phyloP scores from a whole-genome alignment of 2,888 invertebrate species.

The Plutella xylostella region DNA sequence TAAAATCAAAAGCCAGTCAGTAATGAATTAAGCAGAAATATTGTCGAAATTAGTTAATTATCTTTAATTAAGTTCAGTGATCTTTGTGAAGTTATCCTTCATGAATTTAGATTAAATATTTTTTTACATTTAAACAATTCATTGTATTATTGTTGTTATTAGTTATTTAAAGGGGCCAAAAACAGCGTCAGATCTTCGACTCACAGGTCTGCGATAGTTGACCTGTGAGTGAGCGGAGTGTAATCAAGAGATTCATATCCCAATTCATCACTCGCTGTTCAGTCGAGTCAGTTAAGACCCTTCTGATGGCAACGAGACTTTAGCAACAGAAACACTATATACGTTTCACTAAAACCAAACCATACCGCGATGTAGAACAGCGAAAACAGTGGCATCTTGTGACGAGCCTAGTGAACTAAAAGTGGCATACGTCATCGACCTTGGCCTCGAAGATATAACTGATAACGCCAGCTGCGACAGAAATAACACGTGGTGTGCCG shows the following conservation, averaged over 20 bases:
- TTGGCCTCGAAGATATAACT: conserved; percentile 24
- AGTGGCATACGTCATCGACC: conserved; percentile 24
- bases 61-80: too few species aligned
- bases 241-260: conserved; percentile 51
- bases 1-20: too few species aligned
- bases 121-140: too few species aligned
- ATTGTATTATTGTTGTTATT: too few species aligned
- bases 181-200: conserved; percentile 53
- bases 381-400: conserved; percentile 27
- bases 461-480: background rate
- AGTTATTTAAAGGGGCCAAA: conserved; percentile 31
- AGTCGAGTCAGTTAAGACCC: conserved; percentile 67
- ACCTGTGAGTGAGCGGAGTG: conserved; percentile 40
- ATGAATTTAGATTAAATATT: too few species aligned
- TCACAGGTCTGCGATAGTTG: conserved; percentile 52
- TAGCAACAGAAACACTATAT: background rate
- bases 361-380: conserved; percentile 23
- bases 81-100: too few species aligned
- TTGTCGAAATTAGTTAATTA: too few species aligned
- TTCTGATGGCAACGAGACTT: conserved; percentile 39
- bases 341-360: conserved; percentile 16
- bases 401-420: conserved; percentile 12
- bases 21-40: too few species aligned
- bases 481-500: background rate
- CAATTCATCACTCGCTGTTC: conserved; percentile 62